Base-by-base conservation (phyloP, 1,140 invertebrate genomes). In the Ceratina australensis region DNA sequence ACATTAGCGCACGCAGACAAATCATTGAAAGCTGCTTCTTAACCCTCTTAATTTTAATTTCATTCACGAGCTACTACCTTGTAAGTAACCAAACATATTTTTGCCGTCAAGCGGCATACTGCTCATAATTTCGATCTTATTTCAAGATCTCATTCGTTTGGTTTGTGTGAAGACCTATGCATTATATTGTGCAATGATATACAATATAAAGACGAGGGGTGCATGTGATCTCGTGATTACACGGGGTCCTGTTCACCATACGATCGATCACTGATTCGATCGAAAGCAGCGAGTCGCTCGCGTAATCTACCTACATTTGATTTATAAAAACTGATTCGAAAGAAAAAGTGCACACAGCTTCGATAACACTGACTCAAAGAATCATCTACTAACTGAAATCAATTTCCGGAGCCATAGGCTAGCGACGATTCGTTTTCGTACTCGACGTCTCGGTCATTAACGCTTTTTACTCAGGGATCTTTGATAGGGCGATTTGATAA, bases 1-100 rank as follows among this genome's bases (percentile, higher is more conserved):
- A 93, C 94, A 10, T 92, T 95, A 82, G 93, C 94, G 2, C 93
- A 95, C 81, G 92, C 94, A 16, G 92, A 93, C 65, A 90, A 88
- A 54, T 86, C 86, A 33, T 47, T 90, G 15, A 91, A 91, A 85
- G 47, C 33, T 42, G 33, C 88, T n/a, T 89, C 87, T 80, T 91
- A 88, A 90, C 76, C 56, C 28, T 42, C 33, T 42, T 42, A 42
- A 66, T 75, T 76, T 83, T 71, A 66, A 20, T 33, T 69, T 59
- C 65, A 18, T 61, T 61, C 47, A 20, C 71, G 54, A 47, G 74
- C 71, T 50, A 47, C 75, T 28, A 15, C 28, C 26, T 79, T 75
- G 33, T 77, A 68, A 77, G 67, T 77, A 77, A 71, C 7, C 33
- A 10, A 20, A 4, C 57, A 54, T 77, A 42, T 59, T 52, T 42